Conservation (phyloP, 2,113 vertebrate genomes). For the Hystrix cristata region DNA sequence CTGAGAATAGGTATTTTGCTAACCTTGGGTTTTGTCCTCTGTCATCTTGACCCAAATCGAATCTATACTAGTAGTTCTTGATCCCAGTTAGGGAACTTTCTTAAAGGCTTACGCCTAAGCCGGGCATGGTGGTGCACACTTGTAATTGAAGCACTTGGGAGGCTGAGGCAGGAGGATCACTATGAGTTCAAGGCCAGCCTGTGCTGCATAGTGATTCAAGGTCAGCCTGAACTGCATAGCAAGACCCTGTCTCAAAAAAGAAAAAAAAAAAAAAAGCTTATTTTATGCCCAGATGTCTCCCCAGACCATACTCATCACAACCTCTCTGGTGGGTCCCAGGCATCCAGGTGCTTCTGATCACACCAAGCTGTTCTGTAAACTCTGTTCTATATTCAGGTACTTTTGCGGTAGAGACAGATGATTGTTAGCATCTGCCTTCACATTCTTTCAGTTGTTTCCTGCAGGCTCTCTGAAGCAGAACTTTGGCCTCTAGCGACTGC, state of each 20-base stretch:
- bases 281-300: not conserved
- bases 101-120: not conserved
- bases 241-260: not conserved
- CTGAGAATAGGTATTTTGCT: not conserved
- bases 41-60: not conserved
- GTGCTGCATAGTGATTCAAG: not conserved
- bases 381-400: constrained; percentile 75
- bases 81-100: not conserved
- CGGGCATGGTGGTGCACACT: not conserved
- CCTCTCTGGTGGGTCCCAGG: not conserved
- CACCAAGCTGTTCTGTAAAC: not conserved
- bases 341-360: constrained; percentile 58
- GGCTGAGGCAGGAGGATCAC: not conserved
- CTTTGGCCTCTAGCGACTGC: constrained; percentile 3
- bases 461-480: constrained; percentile 76
- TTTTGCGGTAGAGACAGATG: constrained; percentile 54
- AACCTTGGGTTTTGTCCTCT: not conserved
- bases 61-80: not conserved
- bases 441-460: constrained; percentile 71
- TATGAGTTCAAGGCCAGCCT: not conserved
- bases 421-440: constrained; percentile 62
- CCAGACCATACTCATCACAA: not conserved
- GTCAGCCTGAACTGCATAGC: not conserved
- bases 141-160: not conserved
- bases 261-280: not conserved